Evolutionary conservation across 2,113 vertebrate species (phyloP), one percentile per base, ranked within the genome.

Genomic region (Arothron firmamentum): DNA sequence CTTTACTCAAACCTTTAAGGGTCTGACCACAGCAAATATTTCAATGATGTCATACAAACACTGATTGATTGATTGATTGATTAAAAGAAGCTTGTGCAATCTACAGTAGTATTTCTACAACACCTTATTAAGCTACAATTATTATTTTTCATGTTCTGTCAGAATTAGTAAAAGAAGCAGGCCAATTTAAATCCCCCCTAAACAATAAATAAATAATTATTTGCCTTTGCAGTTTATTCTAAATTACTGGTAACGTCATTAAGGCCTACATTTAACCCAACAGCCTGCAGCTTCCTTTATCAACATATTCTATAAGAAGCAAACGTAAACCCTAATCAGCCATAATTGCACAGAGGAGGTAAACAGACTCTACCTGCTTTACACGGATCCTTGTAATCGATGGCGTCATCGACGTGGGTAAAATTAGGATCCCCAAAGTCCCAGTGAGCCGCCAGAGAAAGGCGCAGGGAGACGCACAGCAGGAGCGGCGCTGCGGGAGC

Each of bases 321-420:
- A 16, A 16, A 17, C 13, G 43, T 12, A 16, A 5, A 15, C 12
- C 10, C 43, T 45, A 4, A 12, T 45, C 43, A 48, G 41, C 3
- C 34, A n/a, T 60, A 52, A 0, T 53, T 45, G 11, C 2, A 1
- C 9, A 52, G 16, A 34, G 13, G 14, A 48, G 17, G 16, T 15
- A 70, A 55, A 38, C 3, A n/a, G 23, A 78, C 58, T 28, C 65
- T 91, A 92, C 90, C 90, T 63, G 90, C 90, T 86, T 90, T 90
- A 77, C 90, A 92, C 2, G 90, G 90, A 81, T 92, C 90, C 80
- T 85, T 90, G 80, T 90, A 92, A 72, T 90, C 88, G 78, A 87
- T 82, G 41, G 18, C 84, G 76, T 90, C 88, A 62, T 58, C 75
- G 47, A 65, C 46, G 59, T 49, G 38, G 63, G 55, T 48, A 23